Evolutionary conservation across 1,140 invertebrate genomes (phyloP).

Genomic region (Camponotus vicinus): DNA sequence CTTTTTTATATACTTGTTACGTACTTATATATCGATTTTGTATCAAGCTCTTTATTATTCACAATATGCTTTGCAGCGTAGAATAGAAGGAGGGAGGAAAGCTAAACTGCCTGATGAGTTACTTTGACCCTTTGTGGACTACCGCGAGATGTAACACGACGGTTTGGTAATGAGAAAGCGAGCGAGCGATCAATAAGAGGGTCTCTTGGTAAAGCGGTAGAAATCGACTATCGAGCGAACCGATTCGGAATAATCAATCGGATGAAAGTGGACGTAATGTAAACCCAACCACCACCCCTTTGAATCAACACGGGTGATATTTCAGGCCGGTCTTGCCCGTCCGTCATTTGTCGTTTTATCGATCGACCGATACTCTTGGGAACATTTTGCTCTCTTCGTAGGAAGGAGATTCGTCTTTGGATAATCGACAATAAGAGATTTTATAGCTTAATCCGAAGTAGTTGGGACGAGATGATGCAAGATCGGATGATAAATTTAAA

Average conservation of each 20-base stretch:
- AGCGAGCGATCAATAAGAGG: slow-evolving; percentile 55
- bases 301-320: slow-evolving; percentile 62
- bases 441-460: neutral
- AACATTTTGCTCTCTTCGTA: neutral
- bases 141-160: neutral
- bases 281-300: slow-evolving; percentile 58
- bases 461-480: neutral
- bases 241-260: slow-evolving; percentile 72
- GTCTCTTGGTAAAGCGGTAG: slow-evolving; percentile 15
- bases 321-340: slow-evolving; percentile 32
- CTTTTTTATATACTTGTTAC: neutral
- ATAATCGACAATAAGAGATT: slow-evolving; percentile 14
- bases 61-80: neutral
- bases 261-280: slow-evolving; percentile 72
- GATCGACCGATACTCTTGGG: slow-evolving; percentile 33
- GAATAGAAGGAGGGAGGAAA: neutral
- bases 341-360: slow-evolving; percentile 64
- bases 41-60: neutral
- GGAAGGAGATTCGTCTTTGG: neutral
- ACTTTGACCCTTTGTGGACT: slow-evolving; percentile 26
- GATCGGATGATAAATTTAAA: neutral
- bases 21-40: slow-evolving; percentile 2
- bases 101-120: slow-evolving; percentile 22
- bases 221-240: slow-evolving; percentile 33
- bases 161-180: slow-evolving; percentile 47